These are phyloP conservation scores for Zosterops japonicus DNA, from an alignment of 2,113 vertebrate species.

Conservation along the genomic window DNA sequence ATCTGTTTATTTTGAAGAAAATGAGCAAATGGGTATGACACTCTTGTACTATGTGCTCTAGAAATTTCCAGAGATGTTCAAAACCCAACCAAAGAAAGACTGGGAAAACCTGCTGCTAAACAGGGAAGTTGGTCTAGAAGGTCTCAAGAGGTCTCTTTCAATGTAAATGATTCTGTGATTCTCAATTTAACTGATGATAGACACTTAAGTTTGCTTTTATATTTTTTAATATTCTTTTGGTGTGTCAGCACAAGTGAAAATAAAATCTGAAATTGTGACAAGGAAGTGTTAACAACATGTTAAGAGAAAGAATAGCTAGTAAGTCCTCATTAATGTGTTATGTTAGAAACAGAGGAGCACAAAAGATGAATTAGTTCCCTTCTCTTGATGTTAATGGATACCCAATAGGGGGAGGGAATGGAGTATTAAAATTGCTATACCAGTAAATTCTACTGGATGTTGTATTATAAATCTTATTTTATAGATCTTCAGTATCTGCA, in stretches of 20 bases:
- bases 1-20: neutral
- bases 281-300: neutral
- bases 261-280: neutral
- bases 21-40: neutral
- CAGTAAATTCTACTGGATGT: slow-evolving; percentile 6
- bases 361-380: neutral
- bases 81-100: accelerated
- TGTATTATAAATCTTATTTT: slow-evolving; percentile 38
- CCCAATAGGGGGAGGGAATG: neutral
- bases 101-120: neutral
- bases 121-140: neutral
- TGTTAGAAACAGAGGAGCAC: neutral
- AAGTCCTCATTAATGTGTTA: neutral
- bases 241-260: neutral
- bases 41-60: neutral
- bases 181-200: neutral
- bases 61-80: neutral
- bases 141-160: neutral
- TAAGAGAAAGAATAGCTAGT: neutral
- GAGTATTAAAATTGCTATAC: neutral
- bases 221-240: neutral
- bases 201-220: neutral
- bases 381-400: neutral
- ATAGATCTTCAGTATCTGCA: neutral
- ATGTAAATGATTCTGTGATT: neutral